Evolutionary conservation across 2,888 invertebrate genomes (phyloP), one percentile per base, ranked within the genome.

Genomic region (Phytoseiulus persimilis): DNA sequence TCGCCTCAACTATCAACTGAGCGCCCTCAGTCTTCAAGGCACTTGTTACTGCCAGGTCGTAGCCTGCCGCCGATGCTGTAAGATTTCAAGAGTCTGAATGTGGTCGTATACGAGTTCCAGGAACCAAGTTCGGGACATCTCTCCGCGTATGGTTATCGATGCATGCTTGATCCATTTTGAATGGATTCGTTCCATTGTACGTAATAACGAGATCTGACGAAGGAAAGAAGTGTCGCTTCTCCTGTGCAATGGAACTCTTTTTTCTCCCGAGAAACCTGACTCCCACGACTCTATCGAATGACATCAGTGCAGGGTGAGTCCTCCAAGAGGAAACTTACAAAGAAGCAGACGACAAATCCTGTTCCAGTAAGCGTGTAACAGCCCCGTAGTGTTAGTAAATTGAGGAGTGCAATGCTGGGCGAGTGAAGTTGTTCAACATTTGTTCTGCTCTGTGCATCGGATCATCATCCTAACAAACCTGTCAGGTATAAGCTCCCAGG

Each of bases 301-400:
- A 65, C 2, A 65, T 23, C 65, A 23, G 28, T 65, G 14, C 14
- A 14, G 14, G 23, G 65, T 23, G 65, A 65, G 65, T 65, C 28
- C 65, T 23, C 65, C 18, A 2, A 65, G 1, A 23, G 2, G 65
- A 14, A 65, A 87, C 87, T 87, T 87, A 87, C 87, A 87, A 87
- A 87, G 32, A 87, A 32, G 87, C 87, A 87, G 32, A 45, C 87
- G 87, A 45, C 87, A 39, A 87, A 31, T 45, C 87, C 87, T 87
- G 45, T n/a, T 87, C 87, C 87, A 28, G 65, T 65, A 65, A 65
- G 65, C 65, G 65, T 65, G 65, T 65, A 65, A 65, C 28, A 65
- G 65, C 65, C 28, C 18, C 65, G 5, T 39, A 65, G 65, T 65
- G 65, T 65, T 65, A 65, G 65, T 65, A 2, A 65, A 65, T 23